Conservation (phyloP, 2,113 vertebrate species). For the Polypterus bichir region DNA sequence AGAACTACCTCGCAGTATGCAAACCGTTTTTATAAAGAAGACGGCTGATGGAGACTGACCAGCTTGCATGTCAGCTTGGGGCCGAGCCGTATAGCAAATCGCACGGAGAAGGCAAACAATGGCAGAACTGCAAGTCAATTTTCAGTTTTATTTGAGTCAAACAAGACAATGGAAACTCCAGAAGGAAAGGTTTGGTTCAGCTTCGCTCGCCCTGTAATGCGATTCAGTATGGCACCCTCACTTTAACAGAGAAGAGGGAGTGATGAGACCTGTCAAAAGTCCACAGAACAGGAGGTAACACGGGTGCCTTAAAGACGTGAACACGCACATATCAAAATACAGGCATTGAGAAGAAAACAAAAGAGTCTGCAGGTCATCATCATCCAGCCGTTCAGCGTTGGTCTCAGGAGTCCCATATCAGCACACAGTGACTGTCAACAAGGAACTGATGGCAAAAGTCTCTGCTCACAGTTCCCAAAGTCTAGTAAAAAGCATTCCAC, state of each 20-base stretch:
- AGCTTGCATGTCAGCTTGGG: no score
- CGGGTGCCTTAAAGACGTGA: constrained; percentile 8
- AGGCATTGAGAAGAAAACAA: constrained; percentile 3
- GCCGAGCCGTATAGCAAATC: no score
- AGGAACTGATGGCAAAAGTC: neutral
- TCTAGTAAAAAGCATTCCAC: neutral
- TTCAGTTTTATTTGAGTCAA: no score
- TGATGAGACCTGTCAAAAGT: constrained; percentile 3
- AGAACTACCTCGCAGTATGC: no score
- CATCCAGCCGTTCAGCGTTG: neutral
- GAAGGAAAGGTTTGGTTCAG: neutral
- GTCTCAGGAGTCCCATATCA: neutral
- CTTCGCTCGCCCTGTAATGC: neutral
- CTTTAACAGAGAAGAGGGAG: constrained; percentile 1
- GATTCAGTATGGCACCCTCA: constrained; percentile 13
- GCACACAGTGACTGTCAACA: neutral
- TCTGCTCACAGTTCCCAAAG: neutral
- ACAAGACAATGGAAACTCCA: no score
- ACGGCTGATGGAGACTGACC: no score
- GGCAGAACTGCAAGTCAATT: no score
- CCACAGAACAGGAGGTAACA: constrained; percentile 13
- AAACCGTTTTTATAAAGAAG: no score
- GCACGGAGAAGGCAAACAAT: no score
- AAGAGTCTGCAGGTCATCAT: constrained; percentile 2
- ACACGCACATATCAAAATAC: constrained; percentile 5